A percentile compares a stretch with the other conserved stretches of the same genome.
Evolutionary conservation across 2,797 vertebrate species (phyloP).

Genomic region (Echiichthys vipera): DNA sequence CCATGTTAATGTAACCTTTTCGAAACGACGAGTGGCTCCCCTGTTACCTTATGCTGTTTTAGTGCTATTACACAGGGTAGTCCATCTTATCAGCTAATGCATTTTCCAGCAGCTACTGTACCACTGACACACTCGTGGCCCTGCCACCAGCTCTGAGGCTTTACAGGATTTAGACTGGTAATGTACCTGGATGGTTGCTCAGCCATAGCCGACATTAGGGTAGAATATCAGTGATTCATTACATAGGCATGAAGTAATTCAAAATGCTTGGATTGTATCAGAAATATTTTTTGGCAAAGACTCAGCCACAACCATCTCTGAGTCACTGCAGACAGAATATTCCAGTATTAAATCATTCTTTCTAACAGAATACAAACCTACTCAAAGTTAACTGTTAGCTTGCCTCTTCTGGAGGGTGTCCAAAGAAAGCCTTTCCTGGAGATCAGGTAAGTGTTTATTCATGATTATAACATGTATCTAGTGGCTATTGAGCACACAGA

Average conservation of each 20-base stretch:
- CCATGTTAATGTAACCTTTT: slow-evolving; percentile 15
- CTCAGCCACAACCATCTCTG: background rate
- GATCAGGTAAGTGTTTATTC: slow-evolving; percentile 52
- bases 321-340: background rate
- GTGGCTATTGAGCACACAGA: slow-evolving; percentile 36
- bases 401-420: slow-evolving; percentile 19
- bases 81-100: slow-evolving; percentile 68
- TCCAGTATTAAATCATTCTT: background rate
- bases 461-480: slow-evolving; percentile 55
- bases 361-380: background rate
- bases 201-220: slow-evolving; percentile 46
- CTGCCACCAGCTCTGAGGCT: slow-evolving; percentile 53
- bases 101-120: slow-evolving; percentile 63
- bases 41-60: slow-evolving; percentile 17
- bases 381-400: background rate
- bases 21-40: background rate
- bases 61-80: slow-evolving; percentile 12
- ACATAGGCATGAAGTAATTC: slow-evolving; percentile 44
- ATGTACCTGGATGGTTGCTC: slow-evolving; percentile 60
- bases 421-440: slow-evolving; percentile 27
- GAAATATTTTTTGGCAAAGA: slow-evolving; percentile 28
- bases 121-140: slow-evolving; percentile 52
- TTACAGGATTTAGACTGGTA: slow-evolving; percentile 63
- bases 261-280: slow-evolving; percentile 31
- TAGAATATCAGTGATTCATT: slow-evolving; percentile 61